Percentiles rank a stretch among this genome's conserved stretches.
phyloP scores from a whole-genome alignment of 2,888 invertebrate species.

The Taphrorychus bicolor region DNA sequence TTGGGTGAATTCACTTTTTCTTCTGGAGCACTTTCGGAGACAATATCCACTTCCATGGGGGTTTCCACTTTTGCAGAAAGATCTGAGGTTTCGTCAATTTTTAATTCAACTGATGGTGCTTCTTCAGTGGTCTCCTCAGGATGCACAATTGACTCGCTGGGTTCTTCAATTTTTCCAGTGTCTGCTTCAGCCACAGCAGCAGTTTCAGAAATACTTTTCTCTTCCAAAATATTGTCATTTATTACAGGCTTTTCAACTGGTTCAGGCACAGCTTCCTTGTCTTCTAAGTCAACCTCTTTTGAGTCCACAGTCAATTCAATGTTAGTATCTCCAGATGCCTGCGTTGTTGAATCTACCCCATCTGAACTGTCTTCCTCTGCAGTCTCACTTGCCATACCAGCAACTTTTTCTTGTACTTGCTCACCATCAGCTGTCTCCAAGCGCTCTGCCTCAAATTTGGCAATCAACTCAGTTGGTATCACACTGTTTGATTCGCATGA shows the following conservation, averaged over 20 bases:
- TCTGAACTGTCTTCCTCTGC: background rate
- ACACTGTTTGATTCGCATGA: too few species aligned
- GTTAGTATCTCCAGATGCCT: constrained; percentile 14
- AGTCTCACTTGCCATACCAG: background rate
- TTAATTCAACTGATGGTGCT: constrained; percentile 10
- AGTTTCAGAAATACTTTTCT: background rate
- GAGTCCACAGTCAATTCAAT: background rate
- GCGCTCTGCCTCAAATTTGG: background rate
- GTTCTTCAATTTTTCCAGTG: background rate
- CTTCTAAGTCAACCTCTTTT: background rate
- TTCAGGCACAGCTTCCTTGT: background rate
- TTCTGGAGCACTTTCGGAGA: constrained; percentile 5
- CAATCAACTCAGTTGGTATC: too few species aligned
- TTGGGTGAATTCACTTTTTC: constrained; percentile 30
- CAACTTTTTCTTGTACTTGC: background rate
- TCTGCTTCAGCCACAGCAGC: background rate
- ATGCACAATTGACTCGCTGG: background rate
- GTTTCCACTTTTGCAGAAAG: constrained; percentile 39
- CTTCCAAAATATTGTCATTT: background rate
- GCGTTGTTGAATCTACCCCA: constrained; percentile 9
- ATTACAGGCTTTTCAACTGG: background rate
- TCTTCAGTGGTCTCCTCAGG: background rate
- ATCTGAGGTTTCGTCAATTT: constrained; percentile 38
- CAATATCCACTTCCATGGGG: constrained; percentile 46
- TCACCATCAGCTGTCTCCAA: too few species aligned